Base-by-base conservation (phyloP, 2,888 invertebrate species). In the Drosophila helvetica region DNA sequence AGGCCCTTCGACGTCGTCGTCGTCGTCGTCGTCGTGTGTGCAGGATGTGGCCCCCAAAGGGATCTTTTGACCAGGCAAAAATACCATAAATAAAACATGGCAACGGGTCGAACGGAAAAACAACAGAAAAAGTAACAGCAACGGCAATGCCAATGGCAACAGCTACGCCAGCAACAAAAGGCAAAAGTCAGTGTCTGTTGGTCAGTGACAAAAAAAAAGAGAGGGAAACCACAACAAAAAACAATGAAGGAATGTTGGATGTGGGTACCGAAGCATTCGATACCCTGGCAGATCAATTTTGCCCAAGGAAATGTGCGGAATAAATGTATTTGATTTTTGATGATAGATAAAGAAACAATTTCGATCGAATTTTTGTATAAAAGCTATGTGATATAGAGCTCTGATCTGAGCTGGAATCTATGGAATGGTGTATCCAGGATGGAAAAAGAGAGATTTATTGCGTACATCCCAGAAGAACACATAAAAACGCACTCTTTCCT, bases 31-130 rank as follows among this genome's bases (percentile, higher is more conserved):
- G 61, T 57, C 64, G 45, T 58, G 45, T 53, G 46, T 46, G 68
- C 17, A 54, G 61, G 63, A 50, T 65, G 73, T 79, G 77, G 73
- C 70, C 84, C 85, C 84, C 75, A 75, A 80, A 81, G 86, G 84
- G 80, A 66, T 66, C 84, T 75, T 84, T 84, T 72, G 74, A 60
- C 56, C 77, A 70, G 74, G 76, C 76, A 63, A 73, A 70, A 78
- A 75, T 74, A 76, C 78, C 72, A 86, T 86, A 87, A 86, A 86
- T 86, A 86, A 86, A 86, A 86, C 85, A 86, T 86, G 81, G 81
- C 86, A 79, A 76, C 75, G 71, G 68, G 56, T 52, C 62, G 56
- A 54, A 63, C 54, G 68, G 51, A 43, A 33, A 46, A 52, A 53
- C 4, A 59, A 62, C 46, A 73, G 64, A 61, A 59, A 67, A 61